These are phyloP conservation scores for Bungarus multicinctus DNA, from an alignment of 2,113 vertebrate genomes.

Conservation along the genomic window DNA sequence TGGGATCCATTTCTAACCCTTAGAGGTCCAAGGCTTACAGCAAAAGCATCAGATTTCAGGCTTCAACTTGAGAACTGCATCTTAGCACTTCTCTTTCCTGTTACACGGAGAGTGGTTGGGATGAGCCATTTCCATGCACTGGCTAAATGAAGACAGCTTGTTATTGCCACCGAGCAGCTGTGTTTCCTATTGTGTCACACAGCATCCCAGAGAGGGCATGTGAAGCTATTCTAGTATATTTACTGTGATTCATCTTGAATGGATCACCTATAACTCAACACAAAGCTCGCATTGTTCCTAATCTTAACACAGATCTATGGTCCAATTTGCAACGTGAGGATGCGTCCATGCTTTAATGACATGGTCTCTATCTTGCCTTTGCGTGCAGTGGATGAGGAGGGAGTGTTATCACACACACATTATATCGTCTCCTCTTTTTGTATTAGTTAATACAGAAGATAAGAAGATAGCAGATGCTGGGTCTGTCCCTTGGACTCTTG, in stretches of 20 bases:
- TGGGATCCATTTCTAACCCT: background rate
- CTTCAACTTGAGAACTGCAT: background rate
- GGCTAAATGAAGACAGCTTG: constrained; percentile 31
- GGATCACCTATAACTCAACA: background rate
- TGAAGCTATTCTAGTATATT: background rate
- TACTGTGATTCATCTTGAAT: background rate
- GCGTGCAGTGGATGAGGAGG: constrained; percentile 18
- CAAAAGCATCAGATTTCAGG: background rate
- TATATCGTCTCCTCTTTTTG: constrained; percentile 28
- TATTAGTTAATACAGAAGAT: constrained; percentile 28
- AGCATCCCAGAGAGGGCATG: constrained; percentile 15
- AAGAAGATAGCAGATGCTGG: constrained; percentile 40
- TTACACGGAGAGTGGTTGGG: background rate
- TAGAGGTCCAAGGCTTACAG: background rate
- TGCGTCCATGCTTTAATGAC: constrained; percentile 8
- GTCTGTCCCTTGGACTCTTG: constrained; percentile 42
- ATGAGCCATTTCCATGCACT: constrained; percentile 23
- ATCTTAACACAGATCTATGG: constrained; percentile 32
- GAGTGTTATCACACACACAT: constrained; percentile 30
- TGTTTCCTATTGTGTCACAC: constrained; percentile 1
- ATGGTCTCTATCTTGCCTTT: constrained; percentile 12
- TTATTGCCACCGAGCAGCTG: constrained; percentile 45
- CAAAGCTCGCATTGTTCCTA: constrained; percentile 15
- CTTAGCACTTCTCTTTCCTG: background rate
- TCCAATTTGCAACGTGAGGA: constrained; percentile 30